Base-by-base conservation (phyloP, 1,140 invertebrate genomes). In the Penaeus indicus region DNA sequence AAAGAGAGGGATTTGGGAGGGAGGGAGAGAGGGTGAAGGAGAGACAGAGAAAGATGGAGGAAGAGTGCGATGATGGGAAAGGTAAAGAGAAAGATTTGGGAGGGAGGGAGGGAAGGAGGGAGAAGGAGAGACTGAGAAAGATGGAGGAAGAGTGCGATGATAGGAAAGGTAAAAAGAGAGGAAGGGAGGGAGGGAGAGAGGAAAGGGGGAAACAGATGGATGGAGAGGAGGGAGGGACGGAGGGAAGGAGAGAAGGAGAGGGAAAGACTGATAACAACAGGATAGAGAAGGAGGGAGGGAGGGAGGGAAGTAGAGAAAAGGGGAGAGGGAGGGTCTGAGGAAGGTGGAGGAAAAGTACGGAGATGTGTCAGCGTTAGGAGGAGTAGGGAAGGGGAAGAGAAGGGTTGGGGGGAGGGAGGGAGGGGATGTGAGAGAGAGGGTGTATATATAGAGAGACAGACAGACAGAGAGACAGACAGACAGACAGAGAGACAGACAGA, bases 401-500 rank as follows among this genome's bases (percentile, higher is more conserved):
- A 78, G 32, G 21, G 25, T n/a, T 21, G 32, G 25, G 32, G n/a
- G 5, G 7, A 0, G 16, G 75, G 25, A 18, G 32, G 21, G 18
- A 1, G 25, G 25, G 18, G 18, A 32, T 21, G 38, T 0, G 38
- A 21, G 38, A 0, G 75, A 32, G 19, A 38, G 22, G 13, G 54
- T n/a, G 47, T 19, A 80, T 25, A 11, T 18, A n/a, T 19, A 11
- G 22, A 3, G 32, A 25, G 60, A 16, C 22, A 7, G 16, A 27
- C 54, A n/a, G 62, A 61, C 1, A n/a, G 21, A 42, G 22, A 22
- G 0, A 3, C 19, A 77, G 72, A 77, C 19, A 77, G 72, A 77
- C 19, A 77, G 72, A 77, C 19, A 77, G 72, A 18, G 72, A 77
- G 72, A 77, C 19, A 77, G 72, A 77, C 19, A 77, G 72, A 77